phyloP scores from a whole-genome alignment of 2,797 vertebrate species.

The Ambastaia sidthimunki region DNA sequence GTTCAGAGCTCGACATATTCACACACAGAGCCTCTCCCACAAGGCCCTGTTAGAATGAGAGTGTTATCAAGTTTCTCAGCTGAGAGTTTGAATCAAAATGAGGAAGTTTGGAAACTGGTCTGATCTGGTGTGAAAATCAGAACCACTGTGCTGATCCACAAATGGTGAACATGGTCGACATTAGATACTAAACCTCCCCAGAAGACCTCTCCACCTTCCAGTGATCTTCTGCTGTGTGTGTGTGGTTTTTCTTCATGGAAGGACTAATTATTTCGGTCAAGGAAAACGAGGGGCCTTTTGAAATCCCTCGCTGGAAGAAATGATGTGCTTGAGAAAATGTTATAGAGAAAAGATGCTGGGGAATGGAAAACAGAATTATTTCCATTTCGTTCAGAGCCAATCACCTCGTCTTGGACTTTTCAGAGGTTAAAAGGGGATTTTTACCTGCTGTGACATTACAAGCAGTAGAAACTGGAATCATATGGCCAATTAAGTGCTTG shows the following conservation, averaged over 20 bases:
- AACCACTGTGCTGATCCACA: background rate
- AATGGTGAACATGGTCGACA: background rate
- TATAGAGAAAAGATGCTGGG: constrained; percentile 15
- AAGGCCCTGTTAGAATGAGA: constrained; percentile 26
- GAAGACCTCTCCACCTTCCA: background rate
- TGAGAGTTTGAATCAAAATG: constrained; percentile 15
- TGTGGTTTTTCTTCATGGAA: constrained; percentile 21
- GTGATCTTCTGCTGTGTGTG: constrained; percentile 29
- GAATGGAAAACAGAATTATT: constrained; percentile 60
- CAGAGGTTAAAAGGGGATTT: constrained; percentile 29
- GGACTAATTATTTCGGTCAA: constrained; percentile 28
- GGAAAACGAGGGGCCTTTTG: constrained; percentile 30
- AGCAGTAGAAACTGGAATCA: constrained; percentile 64
- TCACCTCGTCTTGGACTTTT: constrained; percentile 48
- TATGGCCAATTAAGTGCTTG: constrained; percentile 74
- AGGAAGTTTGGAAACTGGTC: background rate
- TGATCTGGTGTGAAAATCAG: background rate
- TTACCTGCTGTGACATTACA: constrained; percentile 52
- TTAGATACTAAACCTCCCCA: constrained; percentile 23
- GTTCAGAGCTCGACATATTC: constrained; percentile 18
- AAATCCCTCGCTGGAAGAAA: constrained; percentile 38
- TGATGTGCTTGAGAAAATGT: constrained; percentile 24
- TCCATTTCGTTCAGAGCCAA: constrained; percentile 38
- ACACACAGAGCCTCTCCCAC: background rate
- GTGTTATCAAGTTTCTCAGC: constrained; percentile 35